A percentile compares a stretch with the other conserved stretches of the same genome.
Evolutionary conservation across 2,113 vertebrate genomes (phyloP).

Genomic region (Galbula dea): DNA sequence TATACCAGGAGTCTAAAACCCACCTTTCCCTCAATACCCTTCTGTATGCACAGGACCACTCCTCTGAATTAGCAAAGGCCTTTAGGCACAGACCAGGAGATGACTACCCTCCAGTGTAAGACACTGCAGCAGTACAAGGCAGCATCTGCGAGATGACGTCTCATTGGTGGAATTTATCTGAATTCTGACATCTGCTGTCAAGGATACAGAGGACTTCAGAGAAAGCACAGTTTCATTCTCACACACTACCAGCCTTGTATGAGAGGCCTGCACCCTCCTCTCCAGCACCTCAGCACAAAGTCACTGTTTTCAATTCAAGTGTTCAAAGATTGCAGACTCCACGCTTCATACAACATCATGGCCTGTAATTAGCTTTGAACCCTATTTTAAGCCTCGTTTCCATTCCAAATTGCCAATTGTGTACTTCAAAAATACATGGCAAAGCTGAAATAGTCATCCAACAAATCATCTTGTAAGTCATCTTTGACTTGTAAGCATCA

Average conservation of each 20-base stretch:
- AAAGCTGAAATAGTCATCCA: constrained; percentile 54
- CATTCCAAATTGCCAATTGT: constrained; percentile 24
- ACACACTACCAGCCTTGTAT: not conserved
- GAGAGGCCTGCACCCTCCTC: not conserved
- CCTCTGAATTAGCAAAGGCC: not conserved
- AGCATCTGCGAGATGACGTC: not conserved
- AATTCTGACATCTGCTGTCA: constrained; percentile 21
- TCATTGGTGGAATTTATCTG: not conserved
- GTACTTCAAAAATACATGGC: constrained; percentile 16
- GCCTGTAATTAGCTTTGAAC: constrained; percentile 55
- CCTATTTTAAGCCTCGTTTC: constrained; percentile 48
- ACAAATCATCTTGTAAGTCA: not conserved
- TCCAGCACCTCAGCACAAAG: not conserved
- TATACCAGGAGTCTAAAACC: not conserved
- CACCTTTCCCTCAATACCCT: not conserved
- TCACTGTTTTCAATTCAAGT: not conserved
- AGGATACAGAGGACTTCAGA: not conserved
- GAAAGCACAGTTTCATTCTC: not conserved
- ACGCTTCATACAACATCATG: not conserved
- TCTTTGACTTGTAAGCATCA: not conserved
- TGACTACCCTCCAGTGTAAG: not conserved
- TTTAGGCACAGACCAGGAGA: not conserved
- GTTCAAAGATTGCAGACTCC: not conserved
- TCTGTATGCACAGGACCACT: not conserved
- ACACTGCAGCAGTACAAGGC: not conserved